Evolutionary conservation across 2,113 vertebrate genomes (phyloP), one percentile per base, ranked within the genome.

Genomic region (Chaetura pelagica): DNA sequence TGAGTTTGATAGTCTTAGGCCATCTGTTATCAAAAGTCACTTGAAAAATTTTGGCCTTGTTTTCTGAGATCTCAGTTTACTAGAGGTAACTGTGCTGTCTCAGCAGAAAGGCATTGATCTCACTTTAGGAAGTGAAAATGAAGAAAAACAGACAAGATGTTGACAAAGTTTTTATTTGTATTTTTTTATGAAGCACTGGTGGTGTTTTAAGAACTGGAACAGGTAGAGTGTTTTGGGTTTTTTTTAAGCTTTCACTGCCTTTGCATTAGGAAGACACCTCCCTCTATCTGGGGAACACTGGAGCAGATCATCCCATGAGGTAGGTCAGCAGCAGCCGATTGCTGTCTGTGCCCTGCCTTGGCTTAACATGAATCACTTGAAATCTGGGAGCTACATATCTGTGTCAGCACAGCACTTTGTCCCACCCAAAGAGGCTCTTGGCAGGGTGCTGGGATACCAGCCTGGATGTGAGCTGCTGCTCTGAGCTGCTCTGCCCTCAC

Each of bases 41-140:
- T 90, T 94, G 67, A 89, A 91, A 89, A 93, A 62, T 80, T 71
- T 94, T 93, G 81, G 69, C 87, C 77, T 76, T 91, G 27, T 64
- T 84, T 89, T 84, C 54, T 73, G 71, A 82, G 63, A 54, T 89
- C 22, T 76, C 58, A 29, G 74, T 94, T 96, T 94, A 59, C 51
- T 74, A 7, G 82, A 73, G 62, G 71, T 90, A 68, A 34, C 69
- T 23, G 21, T 72, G 32, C 73, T 82, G 64, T 88, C 12, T 7
- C 69, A 57, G 64, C 81, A 76, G 87, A 82, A 82, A 9, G 71
- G 72, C 78, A 83, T 52, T 35, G 35, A 78, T 89, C 91, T 93
- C 35, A 12, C 89, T 89, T 89, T 48, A 82, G 77, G 77, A 95
- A 40, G 87, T 59, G 21, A 85, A 93, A 90, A 72, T 52, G n/a